Percentiles rank a stretch among this genome's conserved stretches.
phyloP scores from a whole-genome alignment of 2,797 vertebrate genomes.

The Sebastes miniatus region DNA sequence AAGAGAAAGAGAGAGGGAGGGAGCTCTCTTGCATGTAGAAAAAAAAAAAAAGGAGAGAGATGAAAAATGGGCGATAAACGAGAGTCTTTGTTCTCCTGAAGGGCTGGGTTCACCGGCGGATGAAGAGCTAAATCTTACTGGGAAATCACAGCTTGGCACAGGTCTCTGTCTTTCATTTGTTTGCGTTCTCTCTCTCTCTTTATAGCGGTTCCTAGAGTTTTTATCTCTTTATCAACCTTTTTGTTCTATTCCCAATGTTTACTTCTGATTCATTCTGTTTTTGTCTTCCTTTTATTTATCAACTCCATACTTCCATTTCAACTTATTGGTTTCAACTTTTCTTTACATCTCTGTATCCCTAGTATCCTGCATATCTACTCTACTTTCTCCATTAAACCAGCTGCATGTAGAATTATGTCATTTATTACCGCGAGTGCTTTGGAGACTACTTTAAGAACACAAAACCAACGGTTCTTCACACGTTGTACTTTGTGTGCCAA shows the following conservation, averaged over 20 bases:
- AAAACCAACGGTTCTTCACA: too few relatives aligned
- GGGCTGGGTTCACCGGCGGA: slow-evolving; percentile 39
- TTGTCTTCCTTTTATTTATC: neutral
- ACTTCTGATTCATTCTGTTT: neutral
- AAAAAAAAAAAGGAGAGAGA: slow-evolving; percentile 38
- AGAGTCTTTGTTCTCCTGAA: slow-evolving; percentile 61
- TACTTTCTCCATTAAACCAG: neutral
- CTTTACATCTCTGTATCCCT: too few relatives aligned
- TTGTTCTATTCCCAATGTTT: neutral
- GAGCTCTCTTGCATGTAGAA: slow-evolving; percentile 43
- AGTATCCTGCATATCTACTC: neutral
- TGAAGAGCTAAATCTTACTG: slow-evolving; percentile 58
- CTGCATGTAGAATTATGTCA: neutral
- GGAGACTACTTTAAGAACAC: too few relatives aligned
- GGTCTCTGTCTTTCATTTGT: slow-evolving; percentile 48
- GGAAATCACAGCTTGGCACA: slow-evolving; percentile 63
- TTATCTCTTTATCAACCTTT: slow-evolving; percentile 19
- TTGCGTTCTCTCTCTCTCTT: slow-evolving; percentile 20
- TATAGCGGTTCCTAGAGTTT: slow-evolving; percentile 15
- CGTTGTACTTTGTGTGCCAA: neutral
- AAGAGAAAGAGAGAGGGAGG: slow-evolving; percentile 11
- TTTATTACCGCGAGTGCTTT: neutral
- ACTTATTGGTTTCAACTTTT: neutral
- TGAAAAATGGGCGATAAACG: slow-evolving; percentile 59
- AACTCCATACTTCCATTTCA: neutral